Conservation (phyloP, 2,888 invertebrate genomes). For the Drosophila ezoana region DNA sequence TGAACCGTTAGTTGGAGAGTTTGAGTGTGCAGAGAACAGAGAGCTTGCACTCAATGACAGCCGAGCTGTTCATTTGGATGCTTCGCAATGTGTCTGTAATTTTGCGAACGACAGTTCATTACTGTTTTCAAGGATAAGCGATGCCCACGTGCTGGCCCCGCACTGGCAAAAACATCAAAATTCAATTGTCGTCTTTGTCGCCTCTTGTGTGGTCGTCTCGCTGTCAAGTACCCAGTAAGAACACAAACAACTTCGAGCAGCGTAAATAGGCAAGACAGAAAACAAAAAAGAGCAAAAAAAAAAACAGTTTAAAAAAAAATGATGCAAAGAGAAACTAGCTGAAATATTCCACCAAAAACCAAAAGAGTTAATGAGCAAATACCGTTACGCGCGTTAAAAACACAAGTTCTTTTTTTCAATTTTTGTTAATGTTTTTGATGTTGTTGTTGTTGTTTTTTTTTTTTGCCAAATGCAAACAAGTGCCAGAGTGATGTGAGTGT, state of each 20-base stretch:
- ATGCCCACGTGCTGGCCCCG: conserved; percentile 60
- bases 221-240: conserved; percentile 19
- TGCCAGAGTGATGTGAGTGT: conserved; percentile 29
- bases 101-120: conserved; percentile 71
- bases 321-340: not conserved
- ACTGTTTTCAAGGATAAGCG: conserved; percentile 76
- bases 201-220: conserved; percentile 13
- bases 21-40: conserved; percentile 23
- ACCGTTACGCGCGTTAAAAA: conserved; percentile 16
- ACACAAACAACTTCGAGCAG: not conserved
- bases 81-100: conserved; percentile 55
- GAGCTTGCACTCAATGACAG: conserved; percentile 45
- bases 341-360: too few relatives aligned
- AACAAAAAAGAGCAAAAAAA: not conserved
- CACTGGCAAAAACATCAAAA: conserved; percentile 27
- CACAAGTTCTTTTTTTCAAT: not conserved
- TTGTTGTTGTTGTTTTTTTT: conserved; percentile 10
- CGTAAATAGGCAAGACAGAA: too few relatives aligned
- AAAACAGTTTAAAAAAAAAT: conserved; percentile 3
- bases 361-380: too few relatives aligned
- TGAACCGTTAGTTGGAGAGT: not conserved
- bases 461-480: conserved; percentile 31
- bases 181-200: conserved; percentile 48
- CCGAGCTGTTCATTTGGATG: conserved; percentile 62
- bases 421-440: not conserved